A percentile compares a stretch with the other conserved stretches of the same genome.
These are phyloP conservation scores for human DNA, from an alignment of 2,113 vertebrate genomes.

Conservation along the genomic window DNA sequence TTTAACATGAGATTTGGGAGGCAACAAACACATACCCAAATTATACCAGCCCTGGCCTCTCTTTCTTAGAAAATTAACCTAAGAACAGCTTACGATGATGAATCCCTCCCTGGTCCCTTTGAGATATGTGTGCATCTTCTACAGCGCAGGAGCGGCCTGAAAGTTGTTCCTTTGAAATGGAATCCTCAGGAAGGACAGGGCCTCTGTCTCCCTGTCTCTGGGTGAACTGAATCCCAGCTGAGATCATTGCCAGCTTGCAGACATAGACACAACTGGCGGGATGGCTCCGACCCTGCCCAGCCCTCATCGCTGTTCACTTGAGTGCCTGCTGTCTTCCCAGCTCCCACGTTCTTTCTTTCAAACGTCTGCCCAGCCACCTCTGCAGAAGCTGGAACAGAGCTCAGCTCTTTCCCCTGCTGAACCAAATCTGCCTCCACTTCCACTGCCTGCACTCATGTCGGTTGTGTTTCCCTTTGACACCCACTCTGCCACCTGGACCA, in stretches of 20 bases:
- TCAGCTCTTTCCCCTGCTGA: neutral
- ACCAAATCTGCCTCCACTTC: neutral
- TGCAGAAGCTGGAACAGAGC: neutral
- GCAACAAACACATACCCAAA: no score
- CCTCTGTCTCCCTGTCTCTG: neutral
- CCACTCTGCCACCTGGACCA: neutral
- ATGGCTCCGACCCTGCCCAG: neutral
- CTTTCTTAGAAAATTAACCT: neutral
- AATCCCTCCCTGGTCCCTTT: neutral
- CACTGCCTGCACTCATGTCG: rapidly evolving
- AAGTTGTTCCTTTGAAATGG: neutral
- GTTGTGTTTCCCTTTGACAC: neutral
- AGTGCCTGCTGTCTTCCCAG: neutral
- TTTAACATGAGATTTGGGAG: no score
- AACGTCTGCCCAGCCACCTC: neutral
- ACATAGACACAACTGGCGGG: rapidly evolving
- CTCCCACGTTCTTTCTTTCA: neutral
- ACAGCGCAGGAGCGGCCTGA: neutral
- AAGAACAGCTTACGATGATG: neutral
- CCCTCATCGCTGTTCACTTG: neutral
- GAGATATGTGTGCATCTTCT: neutral
- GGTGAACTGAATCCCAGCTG: neutral
- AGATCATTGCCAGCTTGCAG: rapidly evolving
- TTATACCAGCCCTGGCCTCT: neutral
- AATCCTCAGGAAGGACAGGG: neutral